Conservation (phyloP, 1,140 invertebrate species). For the Bombus consobrinus region DNA sequence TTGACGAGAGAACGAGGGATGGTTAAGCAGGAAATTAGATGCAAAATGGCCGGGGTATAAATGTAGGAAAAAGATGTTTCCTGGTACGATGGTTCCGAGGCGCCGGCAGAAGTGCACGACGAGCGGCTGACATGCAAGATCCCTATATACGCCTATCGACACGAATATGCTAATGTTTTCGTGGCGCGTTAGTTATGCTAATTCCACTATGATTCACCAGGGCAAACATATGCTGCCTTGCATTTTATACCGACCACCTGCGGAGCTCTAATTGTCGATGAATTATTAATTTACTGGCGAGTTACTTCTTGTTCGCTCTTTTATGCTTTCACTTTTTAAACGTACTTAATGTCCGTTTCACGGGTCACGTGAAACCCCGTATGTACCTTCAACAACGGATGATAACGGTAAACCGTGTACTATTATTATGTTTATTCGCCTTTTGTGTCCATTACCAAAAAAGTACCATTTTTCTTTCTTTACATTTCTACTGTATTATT, state of each 20-base stretch:
- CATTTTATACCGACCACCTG: constrained; percentile 78
- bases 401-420: background rate
- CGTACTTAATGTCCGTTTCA: background rate
- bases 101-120: constrained; percentile 50
- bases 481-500: background rate
- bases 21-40: constrained; percentile 30
- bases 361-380: background rate
- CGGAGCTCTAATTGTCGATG: constrained; percentile 76
- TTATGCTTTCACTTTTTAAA: constrained; percentile 30
- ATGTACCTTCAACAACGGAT: background rate
- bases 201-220: constrained; percentile 79
- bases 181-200: constrained; percentile 78
- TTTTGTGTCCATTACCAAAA: background rate
- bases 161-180: constrained; percentile 77
- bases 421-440: background rate
- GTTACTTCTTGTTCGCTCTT: constrained; percentile 42
- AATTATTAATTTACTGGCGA: constrained; percentile 73
- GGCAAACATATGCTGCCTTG: constrained; percentile 77
- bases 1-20: background rate
- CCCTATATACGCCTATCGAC: constrained; percentile 68
- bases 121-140: constrained; percentile 64
- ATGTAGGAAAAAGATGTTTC: constrained; percentile 57
- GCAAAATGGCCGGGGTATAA: constrained; percentile 27
- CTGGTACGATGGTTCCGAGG: constrained; percentile 37
- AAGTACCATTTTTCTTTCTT: background rate